Evolutionary conservation across 1,140 invertebrate genomes (phyloP), one percentile per base, ranked within the genome.

Genomic region (Polypedilum pembai): DNA sequence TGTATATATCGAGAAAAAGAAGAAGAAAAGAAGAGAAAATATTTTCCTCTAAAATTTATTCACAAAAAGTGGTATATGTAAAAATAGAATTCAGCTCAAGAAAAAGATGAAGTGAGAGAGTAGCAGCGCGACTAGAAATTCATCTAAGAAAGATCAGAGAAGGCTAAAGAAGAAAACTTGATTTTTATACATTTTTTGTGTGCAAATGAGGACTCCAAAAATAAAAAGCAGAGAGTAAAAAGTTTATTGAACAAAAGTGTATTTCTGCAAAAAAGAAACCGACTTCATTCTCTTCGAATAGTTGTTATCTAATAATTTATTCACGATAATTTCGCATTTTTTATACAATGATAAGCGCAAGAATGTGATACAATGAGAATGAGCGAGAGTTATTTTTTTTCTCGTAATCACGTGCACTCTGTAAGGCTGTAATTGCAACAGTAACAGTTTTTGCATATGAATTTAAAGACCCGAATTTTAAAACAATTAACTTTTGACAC

Each of bases 71-170:
- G 45, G 12, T 12, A n/a, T 56, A 56, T 56, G 45, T 56, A 56
- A 56, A 56, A 56, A 56, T 56, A 56, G 45, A 56, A 56, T 56
- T 56, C 45, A 56, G 45, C 45, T 56, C 45, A 56, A 56, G n/a
- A 56, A 56, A n/a, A 56, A n/a, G 45, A 56, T 56, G 45, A 56
- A n/a, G 45, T 56, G 45, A 56, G 45, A 56, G 45, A 56, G 41
- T 10, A 45, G 24, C 24, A 33, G 24, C 24, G 24, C 24, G 24
- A 56, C 45, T 56, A 56, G 45, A 56, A 56, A 56, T 56, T 56
- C 45, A 56, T 56, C 45, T 56, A 56, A 56, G 45, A 56, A 56
- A 56, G 45, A 56, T 56, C 45, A 56, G 45, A 56, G 45, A 56
- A 56, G 15, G 45, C 24, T 33, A 33, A 33, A 33, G 41, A 45